Base-by-base conservation (phyloP, 1,140 invertebrate genomes). In the Polypedilum vanderplanki region DNA sequence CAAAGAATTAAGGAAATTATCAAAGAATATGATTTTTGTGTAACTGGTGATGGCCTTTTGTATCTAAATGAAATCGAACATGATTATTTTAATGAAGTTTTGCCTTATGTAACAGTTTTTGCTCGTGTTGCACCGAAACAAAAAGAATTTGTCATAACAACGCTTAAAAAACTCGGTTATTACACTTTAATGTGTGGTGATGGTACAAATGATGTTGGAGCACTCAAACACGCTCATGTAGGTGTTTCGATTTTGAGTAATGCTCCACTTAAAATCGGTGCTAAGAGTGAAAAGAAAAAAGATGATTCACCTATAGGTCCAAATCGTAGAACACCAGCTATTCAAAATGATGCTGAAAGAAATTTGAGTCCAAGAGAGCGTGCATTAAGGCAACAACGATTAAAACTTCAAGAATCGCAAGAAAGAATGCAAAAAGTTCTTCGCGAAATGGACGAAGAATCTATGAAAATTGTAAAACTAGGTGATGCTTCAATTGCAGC, bases 131-230 rank as follows among this genome's bases (percentile, higher is more conserved):
- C 94, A 12, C 97, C 97, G 1, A 98, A 98, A 80, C 96, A 98
- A 81, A 98, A 98, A 84, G 98, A 99, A 85, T 92, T 91, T 82
- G 93, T 98, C 1, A 93, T 99, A 57, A 92, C 94, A 1, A 89
- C 90, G 9, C 83, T 99, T 40, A 98, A 98, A 83, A 86, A 88
- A 40, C 81, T 96, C 1, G 98, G 98, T 20, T 97, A 89, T 80
- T 87, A 87, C 3, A 98, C 97, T 0, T 83, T 99, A 0, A 99
- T 99, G 98, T 99, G 98, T 83, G 98, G 98, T n/a, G 98, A 99
- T 87, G 98, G 98, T 76, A 99, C 98, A 1, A 99, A 99, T 85
- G 98, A 99, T 86, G 98, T 99, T 24, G 98, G 98, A n/a, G 98
- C 98, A 22, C 85, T 99, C 9, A 99, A 99, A 87, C 98, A 99